Evolutionary conservation across 2,113 vertebrate species (phyloP).

Genomic region (Todiramphus chloris): DNA sequence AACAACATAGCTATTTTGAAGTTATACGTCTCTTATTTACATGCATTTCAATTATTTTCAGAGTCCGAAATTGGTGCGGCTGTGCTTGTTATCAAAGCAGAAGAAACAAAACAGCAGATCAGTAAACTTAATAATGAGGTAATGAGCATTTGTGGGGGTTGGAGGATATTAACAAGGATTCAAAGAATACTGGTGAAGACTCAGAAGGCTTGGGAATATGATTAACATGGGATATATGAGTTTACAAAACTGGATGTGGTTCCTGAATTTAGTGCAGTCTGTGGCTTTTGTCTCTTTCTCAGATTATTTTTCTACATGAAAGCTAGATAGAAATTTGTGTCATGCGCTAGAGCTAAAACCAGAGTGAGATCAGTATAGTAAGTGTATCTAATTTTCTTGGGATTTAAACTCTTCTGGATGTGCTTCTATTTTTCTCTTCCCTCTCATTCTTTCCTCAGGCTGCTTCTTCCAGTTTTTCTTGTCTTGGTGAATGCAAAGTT

Average conservation of each 20-base stretch:
- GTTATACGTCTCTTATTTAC: neutral
- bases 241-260: neutral
- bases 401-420: neutral
- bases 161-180: neutral
- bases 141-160: neutral
- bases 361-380: neutral
- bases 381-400: neutral
- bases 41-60: slow-evolving; percentile 61
- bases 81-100: slow-evolving; percentile 80
- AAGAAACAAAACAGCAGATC: slow-evolving; percentile 84
- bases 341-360: neutral
- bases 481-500: neutral
- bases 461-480: neutral
- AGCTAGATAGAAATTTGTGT: neutral
- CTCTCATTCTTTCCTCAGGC: neutral
- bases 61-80: slow-evolving; percentile 77
- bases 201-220: neutral
- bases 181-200: neutral
- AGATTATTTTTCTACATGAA: neutral
- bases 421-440: neutral
- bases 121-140: slow-evolving; percentile 81
- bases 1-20: neutral
- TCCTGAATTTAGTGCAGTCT: neutral
- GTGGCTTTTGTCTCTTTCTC: neutral
- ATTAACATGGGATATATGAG: neutral